phyloP scores from a whole-genome alignment of 2,113 vertebrate genomes.

The Pelodiscus sinensis region DNA sequence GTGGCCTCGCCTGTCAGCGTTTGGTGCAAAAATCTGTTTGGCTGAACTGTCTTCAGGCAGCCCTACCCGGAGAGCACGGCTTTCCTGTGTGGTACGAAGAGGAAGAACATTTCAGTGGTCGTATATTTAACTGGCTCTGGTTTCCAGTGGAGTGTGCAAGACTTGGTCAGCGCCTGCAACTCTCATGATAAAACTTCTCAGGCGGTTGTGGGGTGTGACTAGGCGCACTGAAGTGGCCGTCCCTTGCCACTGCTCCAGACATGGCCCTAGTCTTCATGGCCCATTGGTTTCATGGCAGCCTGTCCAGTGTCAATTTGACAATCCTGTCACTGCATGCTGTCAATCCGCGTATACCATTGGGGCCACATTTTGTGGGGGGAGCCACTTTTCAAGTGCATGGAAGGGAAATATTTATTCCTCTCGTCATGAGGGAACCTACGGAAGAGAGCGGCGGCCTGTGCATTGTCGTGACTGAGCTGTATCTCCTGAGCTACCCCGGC shows the following conservation, averaged over 20 bases:
- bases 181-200: neutral
- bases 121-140: neutral
- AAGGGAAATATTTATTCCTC: neutral
- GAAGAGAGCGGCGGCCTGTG: no score
- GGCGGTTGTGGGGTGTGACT: no score
- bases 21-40: neutral
- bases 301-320: neutral
- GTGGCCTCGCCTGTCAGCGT: no score
- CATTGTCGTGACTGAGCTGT: no score
- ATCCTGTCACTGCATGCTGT: neutral
- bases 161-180: neutral
- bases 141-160: neutral
- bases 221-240: neutral
- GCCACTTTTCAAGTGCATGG: neutral
- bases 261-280: neutral
- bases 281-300: neutral
- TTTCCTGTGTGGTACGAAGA: neutral
- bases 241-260: neutral
- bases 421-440: no score
- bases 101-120: neutral
- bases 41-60: neutral
- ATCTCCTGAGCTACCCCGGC: no score
- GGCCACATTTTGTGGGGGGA: neutral
- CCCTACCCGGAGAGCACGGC: neutral
- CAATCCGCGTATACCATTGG: neutral